These are phyloP conservation scores for Chaunax sp. DNA, from an alignment of 2,797 vertebrate genomes.

Conservation along the genomic window DNA sequence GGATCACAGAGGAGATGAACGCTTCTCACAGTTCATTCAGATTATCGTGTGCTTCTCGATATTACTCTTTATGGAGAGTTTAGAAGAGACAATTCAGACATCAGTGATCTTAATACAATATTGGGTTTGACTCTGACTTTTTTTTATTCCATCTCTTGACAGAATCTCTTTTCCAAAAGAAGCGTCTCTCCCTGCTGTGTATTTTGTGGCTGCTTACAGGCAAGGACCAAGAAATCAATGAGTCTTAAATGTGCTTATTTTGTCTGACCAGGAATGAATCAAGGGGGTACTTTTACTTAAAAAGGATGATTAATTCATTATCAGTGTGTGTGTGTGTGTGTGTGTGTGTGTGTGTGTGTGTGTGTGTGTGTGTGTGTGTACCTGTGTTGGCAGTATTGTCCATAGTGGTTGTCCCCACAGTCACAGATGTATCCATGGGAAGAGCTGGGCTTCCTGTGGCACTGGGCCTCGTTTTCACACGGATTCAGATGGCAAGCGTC, in stretches of 20 bases:
- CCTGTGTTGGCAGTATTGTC: conserved; percentile 98
- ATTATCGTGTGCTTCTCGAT: conserved; percentile 3
- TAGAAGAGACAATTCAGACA: no score
- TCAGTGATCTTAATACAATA: conserved; percentile 21
- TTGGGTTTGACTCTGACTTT: conserved; percentile 3
- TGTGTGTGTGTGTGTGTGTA: conserved; percentile 58
- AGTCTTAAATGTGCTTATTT: no score
- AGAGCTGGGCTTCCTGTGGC: conserved; percentile 88
- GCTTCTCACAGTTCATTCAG: conserved; percentile 16
- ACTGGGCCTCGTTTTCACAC: conserved; percentile 94
- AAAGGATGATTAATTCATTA: no score
- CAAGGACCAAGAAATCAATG: no score
- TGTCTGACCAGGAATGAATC: no score
- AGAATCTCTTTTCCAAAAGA: conserved; percentile 10
- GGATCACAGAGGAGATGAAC: conserved; percentile 33
- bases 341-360: conserved; percentile 5
- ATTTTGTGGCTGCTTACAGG: conserved; percentile 12
- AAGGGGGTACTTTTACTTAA: no score
- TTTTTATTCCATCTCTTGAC: not conserved
- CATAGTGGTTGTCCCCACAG: conserved; percentile 92
- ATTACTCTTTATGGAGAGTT: conserved; percentile 24
- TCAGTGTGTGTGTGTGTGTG: not conserved
- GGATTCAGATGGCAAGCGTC: conserved; percentile 97
- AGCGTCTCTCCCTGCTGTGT: conserved; percentile 6
- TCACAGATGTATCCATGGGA: conserved; percentile 93